These are phyloP conservation scores for Melinaea menophilus DNA, from an alignment of 2,888 invertebrate species.

Conservation along the genomic window DNA sequence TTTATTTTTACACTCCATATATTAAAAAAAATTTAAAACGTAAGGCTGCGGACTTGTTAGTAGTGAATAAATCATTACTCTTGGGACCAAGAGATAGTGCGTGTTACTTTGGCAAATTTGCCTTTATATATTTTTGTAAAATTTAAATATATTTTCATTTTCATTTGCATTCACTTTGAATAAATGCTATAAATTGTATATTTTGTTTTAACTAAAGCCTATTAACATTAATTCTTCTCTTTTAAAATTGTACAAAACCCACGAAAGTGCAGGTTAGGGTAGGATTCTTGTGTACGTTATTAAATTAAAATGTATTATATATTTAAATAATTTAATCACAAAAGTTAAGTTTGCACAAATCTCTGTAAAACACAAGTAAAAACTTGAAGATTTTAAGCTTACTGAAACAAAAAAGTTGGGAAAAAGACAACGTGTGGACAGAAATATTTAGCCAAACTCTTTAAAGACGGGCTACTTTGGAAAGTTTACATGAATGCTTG, in stretches of 20 bases:
- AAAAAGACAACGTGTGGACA: constrained; percentile 69
- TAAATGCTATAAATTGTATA: not conserved
- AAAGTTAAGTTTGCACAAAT: constrained; percentile 14
- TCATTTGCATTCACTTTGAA: not conserved
- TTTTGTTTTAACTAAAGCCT: no score
- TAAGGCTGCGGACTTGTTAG: constrained; percentile 39
- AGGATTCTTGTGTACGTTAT: not conserved
- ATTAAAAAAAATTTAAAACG: constrained; percentile 33
- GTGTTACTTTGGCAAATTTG: constrained; percentile 65
- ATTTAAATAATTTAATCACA: not conserved
- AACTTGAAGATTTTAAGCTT: constrained; percentile 59
- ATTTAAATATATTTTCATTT: constrained; percentile 41
- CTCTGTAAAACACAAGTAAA: constrained; percentile 15
- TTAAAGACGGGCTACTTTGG: constrained; percentile 55
- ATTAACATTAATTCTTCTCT: no score
- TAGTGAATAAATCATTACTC: constrained; percentile 66
- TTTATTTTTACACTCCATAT: not conserved
- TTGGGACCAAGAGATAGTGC: constrained; percentile 64
- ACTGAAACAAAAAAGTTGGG: constrained; percentile 69
- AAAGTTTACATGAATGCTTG: constrained; percentile 18
- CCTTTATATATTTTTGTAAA: constrained; percentile 52
- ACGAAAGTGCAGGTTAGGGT: no score
- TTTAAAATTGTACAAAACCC: no score
- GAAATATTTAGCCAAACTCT: constrained; percentile 64
- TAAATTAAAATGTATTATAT: not conserved